phyloP scores from a whole-genome alignment of 2,888 invertebrate genomes.

The Caenorhabditis doughertyi region DNA sequence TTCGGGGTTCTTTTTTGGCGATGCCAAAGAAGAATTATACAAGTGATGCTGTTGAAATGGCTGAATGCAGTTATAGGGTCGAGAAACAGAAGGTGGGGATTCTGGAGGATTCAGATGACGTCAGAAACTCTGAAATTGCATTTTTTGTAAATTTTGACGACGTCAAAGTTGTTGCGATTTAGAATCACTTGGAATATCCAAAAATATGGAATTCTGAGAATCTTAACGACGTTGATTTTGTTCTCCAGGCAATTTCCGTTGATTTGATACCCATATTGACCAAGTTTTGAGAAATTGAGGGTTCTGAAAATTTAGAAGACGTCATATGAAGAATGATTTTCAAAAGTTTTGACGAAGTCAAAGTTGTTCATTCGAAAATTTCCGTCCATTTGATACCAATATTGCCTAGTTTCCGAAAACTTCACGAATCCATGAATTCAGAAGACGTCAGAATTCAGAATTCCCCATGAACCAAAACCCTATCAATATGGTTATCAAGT shows the following conservation, averaged over 20 bases:
- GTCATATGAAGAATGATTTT: background rate
- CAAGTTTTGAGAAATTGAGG: background rate
- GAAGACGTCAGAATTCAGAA: constrained; percentile 17
- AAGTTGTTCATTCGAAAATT: background rate
- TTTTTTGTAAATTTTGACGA: no score
- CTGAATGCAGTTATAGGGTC: constrained; percentile 69
- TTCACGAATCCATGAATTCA: constrained; percentile 13
- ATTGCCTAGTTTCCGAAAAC: background rate
- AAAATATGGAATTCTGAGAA: background rate
- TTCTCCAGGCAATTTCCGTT: no score
- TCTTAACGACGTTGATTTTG: no score
- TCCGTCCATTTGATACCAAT: background rate
- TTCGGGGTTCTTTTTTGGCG: constrained; percentile 65
- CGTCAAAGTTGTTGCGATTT: no score
- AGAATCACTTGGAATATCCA: background rate
- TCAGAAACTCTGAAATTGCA: no score
- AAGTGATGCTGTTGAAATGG: constrained; percentile 66
- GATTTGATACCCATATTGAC: no score
- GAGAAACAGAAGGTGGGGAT: constrained; percentile 62
- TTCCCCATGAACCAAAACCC: background rate
- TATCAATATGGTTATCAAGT: constrained; percentile 4
- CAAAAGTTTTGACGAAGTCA: background rate
- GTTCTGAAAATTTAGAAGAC: background rate
- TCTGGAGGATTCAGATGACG: no score
- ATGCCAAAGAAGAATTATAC: constrained; percentile 64